Percentiles rank a stretch among this genome's conserved stretches.
Evolutionary conservation across 2,888 invertebrate genomes (phyloP).

Genomic region (Hydraecia micacea): DNA sequence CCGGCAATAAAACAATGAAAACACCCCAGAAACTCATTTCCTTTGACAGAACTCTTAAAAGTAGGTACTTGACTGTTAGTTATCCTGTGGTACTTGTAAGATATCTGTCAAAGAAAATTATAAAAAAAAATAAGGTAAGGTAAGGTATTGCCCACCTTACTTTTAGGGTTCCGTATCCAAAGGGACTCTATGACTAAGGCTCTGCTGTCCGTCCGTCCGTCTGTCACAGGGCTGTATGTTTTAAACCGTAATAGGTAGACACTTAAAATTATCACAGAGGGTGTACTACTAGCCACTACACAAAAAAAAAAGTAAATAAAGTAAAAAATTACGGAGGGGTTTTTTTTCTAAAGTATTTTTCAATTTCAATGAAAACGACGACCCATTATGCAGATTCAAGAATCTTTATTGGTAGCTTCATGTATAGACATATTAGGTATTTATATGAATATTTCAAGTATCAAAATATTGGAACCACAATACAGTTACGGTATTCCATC

Average conservation of each 20-base stretch:
- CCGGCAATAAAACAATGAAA: constrained; percentile 13
- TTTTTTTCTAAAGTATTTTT: not conserved
- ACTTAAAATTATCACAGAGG: too few species aligned
- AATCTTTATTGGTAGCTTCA: constrained; percentile 1
- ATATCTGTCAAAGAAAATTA: too few species aligned
- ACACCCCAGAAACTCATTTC: constrained; percentile 24
- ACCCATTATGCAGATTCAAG: not conserved
- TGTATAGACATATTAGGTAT: not conserved
- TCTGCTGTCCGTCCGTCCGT: too few species aligned
- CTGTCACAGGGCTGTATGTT: too few species aligned
- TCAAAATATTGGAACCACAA: not conserved
- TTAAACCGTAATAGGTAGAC: too few species aligned
- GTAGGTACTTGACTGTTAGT: too few species aligned
- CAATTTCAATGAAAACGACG: not conserved
- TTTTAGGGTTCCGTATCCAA: not conserved
- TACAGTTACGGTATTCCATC: not conserved
- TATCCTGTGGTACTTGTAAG: too few species aligned
- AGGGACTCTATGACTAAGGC: too few species aligned
- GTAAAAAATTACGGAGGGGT: too few species aligned
- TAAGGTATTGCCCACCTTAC: not conserved
- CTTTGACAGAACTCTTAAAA: constrained; percentile 26
- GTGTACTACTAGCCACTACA: too few species aligned
- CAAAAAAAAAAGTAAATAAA: too few species aligned
- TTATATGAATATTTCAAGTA: not conserved
- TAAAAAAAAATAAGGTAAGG: too few species aligned